Conservation (phyloP, 1,140 invertebrate genomes). For the Diorhabda elongata region DNA sequence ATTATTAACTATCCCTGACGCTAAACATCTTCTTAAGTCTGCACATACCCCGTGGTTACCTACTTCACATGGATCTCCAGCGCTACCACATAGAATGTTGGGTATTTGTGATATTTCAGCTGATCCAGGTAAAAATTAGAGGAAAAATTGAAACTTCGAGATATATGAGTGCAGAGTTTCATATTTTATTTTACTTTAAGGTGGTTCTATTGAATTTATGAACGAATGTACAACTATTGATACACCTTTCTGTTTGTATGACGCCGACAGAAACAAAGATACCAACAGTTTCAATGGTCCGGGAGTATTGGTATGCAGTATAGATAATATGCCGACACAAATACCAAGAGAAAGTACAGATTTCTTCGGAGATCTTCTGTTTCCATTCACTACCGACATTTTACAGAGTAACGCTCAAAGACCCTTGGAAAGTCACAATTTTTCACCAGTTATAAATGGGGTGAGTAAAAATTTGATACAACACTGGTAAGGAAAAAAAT, state of each 20-base stretch:
- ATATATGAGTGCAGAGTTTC: background rate
- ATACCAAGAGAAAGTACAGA: conserved; percentile 95
- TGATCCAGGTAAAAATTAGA: conserved; percentile 80
- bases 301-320: conserved; percentile 96
- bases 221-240: conserved; percentile 99
- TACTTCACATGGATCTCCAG: conserved; percentile 76
- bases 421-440: conserved; percentile 75
- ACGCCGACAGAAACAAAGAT: conserved; percentile 96
- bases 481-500: no score
- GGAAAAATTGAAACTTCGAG: background rate
- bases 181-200: conserved; percentile 1
- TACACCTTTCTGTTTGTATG: conserved; percentile 97
- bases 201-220: conserved; percentile 97
- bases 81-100: conserved; percentile 84
- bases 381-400: conserved; percentile 87
- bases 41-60: conserved; percentile 90
- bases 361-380: conserved; percentile 91
- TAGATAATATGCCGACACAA: conserved; percentile 99
- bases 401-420: conserved; percentile 85
- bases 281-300: conserved; percentile 94
- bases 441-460: conserved; percentile 71
- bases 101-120: conserved; percentile 98
- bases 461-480: conserved; percentile 54
- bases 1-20: conserved; percentile 94
- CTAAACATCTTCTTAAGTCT: conserved; percentile 86